Conservation (phyloP, 2,113 vertebrate species). For the Oncorhynchus kisutch region DNA sequence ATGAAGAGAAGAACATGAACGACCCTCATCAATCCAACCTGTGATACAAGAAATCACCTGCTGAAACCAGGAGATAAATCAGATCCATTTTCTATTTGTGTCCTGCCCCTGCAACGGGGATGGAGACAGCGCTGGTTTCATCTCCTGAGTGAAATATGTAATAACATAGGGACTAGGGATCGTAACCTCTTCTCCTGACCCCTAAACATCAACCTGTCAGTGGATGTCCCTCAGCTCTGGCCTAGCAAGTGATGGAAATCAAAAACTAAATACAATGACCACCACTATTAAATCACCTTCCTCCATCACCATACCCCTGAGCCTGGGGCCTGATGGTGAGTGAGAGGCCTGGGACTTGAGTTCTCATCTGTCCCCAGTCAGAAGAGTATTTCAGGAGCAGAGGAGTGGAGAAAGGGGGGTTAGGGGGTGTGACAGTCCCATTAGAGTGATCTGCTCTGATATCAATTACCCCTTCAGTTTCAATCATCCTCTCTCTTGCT, state of each 20-base stretch:
- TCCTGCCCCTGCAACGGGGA: background rate
- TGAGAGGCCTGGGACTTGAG: too few relatives aligned
- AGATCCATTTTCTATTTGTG: slow-evolving; percentile 26
- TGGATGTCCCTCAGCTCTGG: background rate
- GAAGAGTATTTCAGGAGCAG: slow-evolving; percentile 73
- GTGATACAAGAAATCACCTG: background rate
- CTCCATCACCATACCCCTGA: too few relatives aligned
- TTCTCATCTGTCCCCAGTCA: slow-evolving; percentile 45
- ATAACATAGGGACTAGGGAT: slow-evolving; percentile 38
- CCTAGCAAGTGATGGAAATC: background rate
- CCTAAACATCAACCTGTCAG: slow-evolving; percentile 38
- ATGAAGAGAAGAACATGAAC: slow-evolving; percentile 20
- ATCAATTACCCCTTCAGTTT: slow-evolving; percentile 82
- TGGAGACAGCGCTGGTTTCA: slow-evolving; percentile 10
- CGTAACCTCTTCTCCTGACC: slow-evolving; percentile 39
- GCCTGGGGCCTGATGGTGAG: too few relatives aligned
- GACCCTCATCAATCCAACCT: slow-evolving; percentile 13
- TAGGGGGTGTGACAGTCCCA: slow-evolving; percentile 79
- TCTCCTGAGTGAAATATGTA: slow-evolving; percentile 10
- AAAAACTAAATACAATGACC: background rate
- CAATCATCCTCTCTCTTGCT: slow-evolving; percentile 53
- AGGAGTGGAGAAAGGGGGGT: slow-evolving; percentile 44
- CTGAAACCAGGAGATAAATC: slow-evolving; percentile 22
- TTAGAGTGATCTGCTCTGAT: slow-evolving; percentile 74
- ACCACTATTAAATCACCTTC: background rate